Evolutionary conservation across 2,797 vertebrate genomes (phyloP), one percentile per base, ranked within the genome.

Genomic region (Carduelis carduelis): DNA sequence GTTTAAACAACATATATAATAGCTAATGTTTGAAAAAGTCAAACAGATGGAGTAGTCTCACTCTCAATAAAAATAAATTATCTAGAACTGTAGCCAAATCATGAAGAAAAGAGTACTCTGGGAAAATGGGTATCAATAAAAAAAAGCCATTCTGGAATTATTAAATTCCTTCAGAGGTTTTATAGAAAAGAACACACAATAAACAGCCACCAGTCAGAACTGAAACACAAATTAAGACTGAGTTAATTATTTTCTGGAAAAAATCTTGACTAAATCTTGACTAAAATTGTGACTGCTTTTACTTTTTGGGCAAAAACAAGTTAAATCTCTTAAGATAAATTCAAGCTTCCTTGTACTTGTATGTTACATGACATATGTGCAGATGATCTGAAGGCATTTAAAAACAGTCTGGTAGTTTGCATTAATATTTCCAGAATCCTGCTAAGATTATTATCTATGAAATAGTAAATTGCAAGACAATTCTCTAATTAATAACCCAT

Each of bases 41-140:
- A 92, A 81, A 57, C 52, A 87, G 93, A 90, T 71, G 47, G 77
- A 85, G 68, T 75, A 79, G 37, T 69, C 26, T 92, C 47, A 61
- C 27, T 95, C 65, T 89, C 90, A 93, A 83, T 96, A 95, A 93
- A 91, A 84, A 95, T 50, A 83, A 92, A 83, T 76, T 0, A 81
- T 81, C 80, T 90, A 85, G 92, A 94, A 5, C 63, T 49, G 59
- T 68, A 84, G 34, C 59, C 89, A 94, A 93, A 92, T 85, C 23
- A 85, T 46, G 32, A 93, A 78, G 46, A 84, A 78, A 52, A 68
- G n/a, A 78, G 28, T 65, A 72, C 12, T 84, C 23, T 70, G 34
- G 72, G 64, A 22, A 94, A 96, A 88, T 72, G 32, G 8, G 11
- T 83, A 53, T 93, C 78, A 82, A 35, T 68, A 53, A 74, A 89